phyloP scores from a whole-genome alignment of 1,140 invertebrate genomes.

The Papilio polyxenes region DNA sequence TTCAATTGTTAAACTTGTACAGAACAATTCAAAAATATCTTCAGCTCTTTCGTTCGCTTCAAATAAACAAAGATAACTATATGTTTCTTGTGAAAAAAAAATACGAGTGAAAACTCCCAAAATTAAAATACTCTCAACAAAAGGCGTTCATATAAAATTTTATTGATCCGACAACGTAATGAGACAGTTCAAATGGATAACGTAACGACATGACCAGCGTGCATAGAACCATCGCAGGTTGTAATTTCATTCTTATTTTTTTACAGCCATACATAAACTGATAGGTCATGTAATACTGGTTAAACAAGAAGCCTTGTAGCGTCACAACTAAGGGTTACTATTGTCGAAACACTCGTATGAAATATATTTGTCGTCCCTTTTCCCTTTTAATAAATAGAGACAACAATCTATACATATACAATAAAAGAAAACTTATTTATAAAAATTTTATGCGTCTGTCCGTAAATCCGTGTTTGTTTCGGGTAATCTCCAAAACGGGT shows the following conservation, averaged over 20 bases:
- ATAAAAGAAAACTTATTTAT: too few species aligned
- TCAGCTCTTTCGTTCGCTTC: too few species aligned
- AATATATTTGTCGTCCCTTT: too few species aligned
- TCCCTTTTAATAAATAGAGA: too few species aligned
- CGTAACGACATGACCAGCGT: not conserved
- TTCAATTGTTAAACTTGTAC: not conserved
- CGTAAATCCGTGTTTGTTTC: too few species aligned
- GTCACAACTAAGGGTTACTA: not conserved
- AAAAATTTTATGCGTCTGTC: too few species aligned
- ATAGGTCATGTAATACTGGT: not conserved
- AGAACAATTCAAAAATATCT: not conserved
- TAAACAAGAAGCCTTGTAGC: not conserved
- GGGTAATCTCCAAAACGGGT: too few species aligned
- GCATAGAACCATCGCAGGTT: not conserved
- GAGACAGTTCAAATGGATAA: not conserved
- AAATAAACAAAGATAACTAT: too few species aligned
- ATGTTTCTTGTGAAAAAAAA: too few species aligned
- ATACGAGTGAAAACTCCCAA: too few species aligned
- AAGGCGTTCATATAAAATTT: not conserved
- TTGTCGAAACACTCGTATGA: too few species aligned
- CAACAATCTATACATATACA: too few species aligned
- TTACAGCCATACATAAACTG: not conserved
- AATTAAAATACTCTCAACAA: not conserved
- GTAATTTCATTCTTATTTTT: not conserved
- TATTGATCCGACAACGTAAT: slow-evolving; percentile 10